A percentile compares a stretch with the other conserved stretches of the same genome.
phyloP scores from a whole-genome alignment of 2,113 vertebrate species.

The Todiramphus chloris region DNA sequence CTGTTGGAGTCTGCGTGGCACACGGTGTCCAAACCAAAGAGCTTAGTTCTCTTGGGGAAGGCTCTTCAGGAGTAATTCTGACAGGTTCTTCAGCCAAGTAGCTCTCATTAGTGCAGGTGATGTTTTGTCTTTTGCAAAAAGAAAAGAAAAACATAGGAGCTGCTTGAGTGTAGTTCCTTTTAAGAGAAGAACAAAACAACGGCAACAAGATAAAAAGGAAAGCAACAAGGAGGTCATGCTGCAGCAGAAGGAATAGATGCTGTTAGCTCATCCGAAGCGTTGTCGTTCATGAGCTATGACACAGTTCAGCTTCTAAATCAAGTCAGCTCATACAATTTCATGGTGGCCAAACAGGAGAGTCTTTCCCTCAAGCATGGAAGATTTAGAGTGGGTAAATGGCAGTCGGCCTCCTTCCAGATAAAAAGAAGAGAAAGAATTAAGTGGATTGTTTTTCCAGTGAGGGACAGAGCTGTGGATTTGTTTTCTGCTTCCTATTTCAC shows the following conservation, averaged over 20 bases:
- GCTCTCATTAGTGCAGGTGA: neutral
- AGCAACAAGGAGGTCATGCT: accelerated
- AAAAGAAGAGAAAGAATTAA: too few relatives aligned
- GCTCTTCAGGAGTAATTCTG: neutral
- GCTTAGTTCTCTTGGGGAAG: neutral
- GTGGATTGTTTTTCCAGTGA: neutral
- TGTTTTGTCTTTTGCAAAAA: neutral
- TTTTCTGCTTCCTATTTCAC: neutral
- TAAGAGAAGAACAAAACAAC: neutral
- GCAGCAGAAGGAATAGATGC: neutral
- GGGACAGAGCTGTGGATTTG: neutral
- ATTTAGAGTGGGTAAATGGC: neutral
- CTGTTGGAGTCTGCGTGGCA: neutral
- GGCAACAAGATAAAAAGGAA: neutral
- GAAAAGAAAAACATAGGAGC: neutral
- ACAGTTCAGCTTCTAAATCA: neutral
- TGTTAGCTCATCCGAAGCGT: neutral
- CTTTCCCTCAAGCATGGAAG: neutral
- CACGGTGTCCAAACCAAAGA: neutral
- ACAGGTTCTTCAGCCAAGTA: neutral
- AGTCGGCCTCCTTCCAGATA: neutral
- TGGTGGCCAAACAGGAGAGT: neutral
- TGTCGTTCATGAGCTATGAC: neutral
- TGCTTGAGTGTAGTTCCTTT: neutral
- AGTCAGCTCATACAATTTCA: neutral